Percentiles rank a stretch among this genome's conserved stretches.
phyloP scores from a whole-genome alignment of 2,113 vertebrate species.

The Taurulus bubalis region DNA sequence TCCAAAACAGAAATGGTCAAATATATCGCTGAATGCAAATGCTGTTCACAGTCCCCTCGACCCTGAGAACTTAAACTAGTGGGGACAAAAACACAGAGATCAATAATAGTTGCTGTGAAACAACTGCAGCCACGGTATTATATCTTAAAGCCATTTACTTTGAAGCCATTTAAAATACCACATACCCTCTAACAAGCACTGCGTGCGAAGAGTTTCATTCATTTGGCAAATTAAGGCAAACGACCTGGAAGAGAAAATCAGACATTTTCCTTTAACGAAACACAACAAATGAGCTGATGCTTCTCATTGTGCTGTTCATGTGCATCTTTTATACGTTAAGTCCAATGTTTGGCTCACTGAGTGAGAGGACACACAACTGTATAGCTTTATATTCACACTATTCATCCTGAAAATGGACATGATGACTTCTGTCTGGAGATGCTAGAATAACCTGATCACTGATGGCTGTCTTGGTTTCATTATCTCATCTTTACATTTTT shows the following conservation, averaged over 20 bases:
- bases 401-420: slow-evolving; percentile 9
- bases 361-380: not conserved
- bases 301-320: not conserved
- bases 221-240: not conserved
- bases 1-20: not conserved
- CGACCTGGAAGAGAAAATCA: not conserved
- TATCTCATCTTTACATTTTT: slow-evolving; percentile 29
- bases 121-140: not conserved
- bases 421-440: slow-evolving; percentile 11
- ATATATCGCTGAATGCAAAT: not conserved
- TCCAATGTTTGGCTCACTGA: not conserved
- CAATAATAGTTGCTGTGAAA: not conserved
- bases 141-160: not conserved
- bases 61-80: not conserved
- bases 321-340: not conserved
- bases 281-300: not conserved
- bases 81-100: not conserved
- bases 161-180: not conserved
- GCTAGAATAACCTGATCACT: not conserved
- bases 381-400: not conserved
- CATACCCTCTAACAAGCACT: not conserved
- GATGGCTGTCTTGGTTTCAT: slow-evolving; percentile 4
- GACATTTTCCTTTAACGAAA: no score
- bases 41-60: not conserved
- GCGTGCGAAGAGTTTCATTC: not conserved